A percentile compares a stretch with the other conserved stretches of the same genome.
These are phyloP conservation scores for Harpagus bidentatus DNA, from an alignment of 2,113 vertebrate species.

Conservation along the genomic window DNA sequence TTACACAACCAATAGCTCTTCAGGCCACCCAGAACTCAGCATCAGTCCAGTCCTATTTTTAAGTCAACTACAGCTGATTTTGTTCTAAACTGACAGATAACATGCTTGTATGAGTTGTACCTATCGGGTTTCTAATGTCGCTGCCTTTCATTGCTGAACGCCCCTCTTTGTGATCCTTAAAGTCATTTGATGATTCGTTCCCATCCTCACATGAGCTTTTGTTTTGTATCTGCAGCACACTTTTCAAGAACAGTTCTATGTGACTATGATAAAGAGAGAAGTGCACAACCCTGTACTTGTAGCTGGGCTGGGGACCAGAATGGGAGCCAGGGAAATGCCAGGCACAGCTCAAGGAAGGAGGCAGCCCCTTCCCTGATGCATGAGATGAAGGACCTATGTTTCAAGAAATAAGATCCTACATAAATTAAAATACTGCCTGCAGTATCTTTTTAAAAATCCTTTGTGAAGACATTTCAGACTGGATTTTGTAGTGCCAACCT, in stretches of 20 bases:
- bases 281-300: neutral
- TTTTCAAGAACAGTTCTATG: neutral
- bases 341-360: neutral
- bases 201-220: neutral
- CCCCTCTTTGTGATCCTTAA: neutral
- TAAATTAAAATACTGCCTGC: neutral
- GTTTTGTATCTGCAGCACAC: neutral
- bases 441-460: neutral
- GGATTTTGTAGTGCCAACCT: neutral
- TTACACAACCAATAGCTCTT: neutral
- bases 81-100: neutral
- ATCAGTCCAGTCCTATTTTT: neutral
- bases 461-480: neutral
- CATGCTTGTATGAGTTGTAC: neutral
- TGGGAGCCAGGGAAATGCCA: neutral
- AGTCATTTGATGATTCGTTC: neutral
- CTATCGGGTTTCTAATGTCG: neutral
- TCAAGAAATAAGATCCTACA: neutral
- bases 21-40: neutral
- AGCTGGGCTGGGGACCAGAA: neutral
- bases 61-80: neutral
- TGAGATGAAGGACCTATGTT: neutral
- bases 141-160: neutral
- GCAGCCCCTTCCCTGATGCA: neutral
- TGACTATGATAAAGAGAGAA: neutral